These are phyloP conservation scores for Sanderia malayensis DNA, from an alignment of 30 jellyfish, hydroid and myxozoan species.

Conservation along the genomic window DNA sequence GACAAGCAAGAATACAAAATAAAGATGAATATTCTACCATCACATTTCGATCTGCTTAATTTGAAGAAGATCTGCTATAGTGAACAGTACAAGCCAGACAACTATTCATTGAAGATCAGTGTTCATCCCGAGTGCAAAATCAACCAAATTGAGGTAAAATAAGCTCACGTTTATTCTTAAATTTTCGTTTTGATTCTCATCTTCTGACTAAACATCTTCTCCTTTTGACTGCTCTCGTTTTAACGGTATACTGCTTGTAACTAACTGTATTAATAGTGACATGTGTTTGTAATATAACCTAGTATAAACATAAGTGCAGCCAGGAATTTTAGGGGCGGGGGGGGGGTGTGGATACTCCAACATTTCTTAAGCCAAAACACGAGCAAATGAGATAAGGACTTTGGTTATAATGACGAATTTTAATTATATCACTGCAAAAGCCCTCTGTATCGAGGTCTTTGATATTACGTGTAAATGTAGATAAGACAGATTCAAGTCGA, in stretches of 20 bases:
- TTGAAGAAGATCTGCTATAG: slow-evolving; percentile 51
- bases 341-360: no score
- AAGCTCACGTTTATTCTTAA: neutral
- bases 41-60: slow-evolving; percentile 35
- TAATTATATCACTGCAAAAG: no score
- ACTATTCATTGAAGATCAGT: slow-evolving; percentile 26
- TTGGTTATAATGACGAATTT: no score
- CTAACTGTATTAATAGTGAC: neutral
- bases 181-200: neutral
- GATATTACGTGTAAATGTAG: no score
- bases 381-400: no score
- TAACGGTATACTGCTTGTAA: neutral
- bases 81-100: slow-evolving; percentile 49
- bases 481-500: no score
- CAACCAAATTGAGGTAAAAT: slow-evolving; percentile 30
- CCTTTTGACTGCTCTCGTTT: neutral
- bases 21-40: slow-evolving; percentile 26
- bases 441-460: no score
- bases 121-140: slow-evolving; percentile 44
- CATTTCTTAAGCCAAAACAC: no score
- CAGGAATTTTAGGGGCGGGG: no score
- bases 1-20: slow-evolving; percentile 18
- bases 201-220: neutral
- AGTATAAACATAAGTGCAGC: neutral
- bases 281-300: neutral